A percentile compares a stretch with the other conserved stretches of the same genome.
Evolutionary conservation across 1,140 invertebrate genomes (phyloP).

Genomic region (Tetraneura akinire): DNA sequence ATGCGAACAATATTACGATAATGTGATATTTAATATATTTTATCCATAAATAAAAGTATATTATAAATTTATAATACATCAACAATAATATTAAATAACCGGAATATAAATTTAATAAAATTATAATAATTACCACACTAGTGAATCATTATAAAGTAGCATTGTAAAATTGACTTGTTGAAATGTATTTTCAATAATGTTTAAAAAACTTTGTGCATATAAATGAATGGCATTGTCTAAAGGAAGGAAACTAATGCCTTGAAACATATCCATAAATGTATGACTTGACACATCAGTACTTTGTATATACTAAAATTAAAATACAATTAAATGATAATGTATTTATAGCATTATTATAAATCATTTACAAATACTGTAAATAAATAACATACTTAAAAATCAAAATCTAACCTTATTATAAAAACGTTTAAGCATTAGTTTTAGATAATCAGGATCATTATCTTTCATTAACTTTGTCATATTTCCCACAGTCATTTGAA

Average conservation of each 20-base stretch:
- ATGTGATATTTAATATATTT: too few species aligned
- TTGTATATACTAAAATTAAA: constrained; percentile 36
- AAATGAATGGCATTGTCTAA: constrained; percentile 34
- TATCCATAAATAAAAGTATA: too few species aligned
- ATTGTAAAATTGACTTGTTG: constrained; percentile 43
- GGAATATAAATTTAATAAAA: too few species aligned
- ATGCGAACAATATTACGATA: too few species aligned
- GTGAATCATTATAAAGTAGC: constrained; percentile 41
- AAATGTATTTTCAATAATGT: constrained; percentile 38
- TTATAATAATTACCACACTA: constrained; percentile 35
- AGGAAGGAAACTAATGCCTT: constrained; percentile 39
- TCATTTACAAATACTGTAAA: too few species aligned
- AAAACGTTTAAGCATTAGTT: constrained; percentile 38
- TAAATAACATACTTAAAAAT: neutral
- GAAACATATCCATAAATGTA: constrained; percentile 46
- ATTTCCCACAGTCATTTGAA: constrained; percentile 35
- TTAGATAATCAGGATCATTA: constrained; percentile 34
- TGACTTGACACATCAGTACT: constrained; percentile 31
- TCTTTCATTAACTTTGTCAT: constrained; percentile 38
- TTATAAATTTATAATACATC: too few species aligned
- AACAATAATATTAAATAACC: too few species aligned
- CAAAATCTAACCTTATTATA: constrained; percentile 39
- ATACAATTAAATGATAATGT: neutral
- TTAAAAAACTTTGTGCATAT: constrained; percentile 40
- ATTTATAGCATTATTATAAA: neutral